Conservation (phyloP, 2,113 vertebrate genomes). For the Pan troglodytes region NHGRI_mPanTro3-v2.1_pri NC_072398.2:37358501-37359000, state of each 20-base stretch:
- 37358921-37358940: neutral
- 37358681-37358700: neutral
- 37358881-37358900: neutral
- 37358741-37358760: neutral
- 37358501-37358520: neutral
- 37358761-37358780: neutral
- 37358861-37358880: neutral
- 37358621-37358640: neutral
- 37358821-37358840: neutral
- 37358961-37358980: neutral
- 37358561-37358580: neutral
- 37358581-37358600: neutral
- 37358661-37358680: neutral
- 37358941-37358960: neutral
- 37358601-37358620: neutral
- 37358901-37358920: neutral
- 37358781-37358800: neutral
- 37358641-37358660: neutral
- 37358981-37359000: neutral
- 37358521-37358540: neutral
- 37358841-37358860: neutral
- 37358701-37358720: neutral
- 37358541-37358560: slow-evolving; percentile 47
- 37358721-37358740: neutral
- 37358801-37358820: neutral